Evolutionary conservation across 2,888 invertebrate species (phyloP), one percentile per base, ranked within the genome.

Genomic region (Caenorhabditis sp.): DNA sequence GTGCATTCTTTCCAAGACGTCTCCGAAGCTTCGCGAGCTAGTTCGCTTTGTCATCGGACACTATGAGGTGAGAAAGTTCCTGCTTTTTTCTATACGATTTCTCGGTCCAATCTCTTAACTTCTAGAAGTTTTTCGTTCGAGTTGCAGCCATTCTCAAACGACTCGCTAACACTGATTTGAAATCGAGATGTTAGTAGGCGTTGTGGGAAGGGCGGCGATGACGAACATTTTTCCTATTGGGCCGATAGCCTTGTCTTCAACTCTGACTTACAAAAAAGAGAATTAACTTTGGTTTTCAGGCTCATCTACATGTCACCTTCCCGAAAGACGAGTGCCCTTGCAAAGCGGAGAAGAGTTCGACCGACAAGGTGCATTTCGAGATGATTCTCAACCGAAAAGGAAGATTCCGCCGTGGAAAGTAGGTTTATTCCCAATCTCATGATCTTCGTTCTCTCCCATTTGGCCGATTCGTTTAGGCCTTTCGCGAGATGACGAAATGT

Each of bases 111-210:
- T n/a, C n/a, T n/a, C n/a, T n/a, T n/a, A n/a, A n/a, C n/a, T n/a
- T n/a, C n/a, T n/a, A n/a, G n/a, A n/a, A n/a, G n/a, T n/a, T 20
- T 9, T 43, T 4, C 20, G 13, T 13, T 56, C 61, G 56, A 62
- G 50, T 63, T 53, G 27, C 76, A 9, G 39, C 63, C 50, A 48
- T 63, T 76, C 46, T 76, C 76, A 76, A 70, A 76, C 62, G 37
- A 63, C 70, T 68, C 20, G 46, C 76, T 76, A 76, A 70, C 76
- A 76, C 48, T 41, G 32, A 27, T n/a, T 11, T 27, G 13, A n/a
- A 32, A 43, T n/a, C n/a, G n/a, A 56, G 52, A 46, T 68, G 76
- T 76, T 76, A 76, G 76, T 76, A 76, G 76, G 76, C 70, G 76
- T 76, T 76, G 76, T 76, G 76, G 76, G 76, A 76, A 76, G 70